A percentile compares a stretch with the other conserved stretches of the same genome.
Evolutionary conservation across 2,113 vertebrate genomes (phyloP).

Genomic region (Capricornis sumatraensis): DNA sequence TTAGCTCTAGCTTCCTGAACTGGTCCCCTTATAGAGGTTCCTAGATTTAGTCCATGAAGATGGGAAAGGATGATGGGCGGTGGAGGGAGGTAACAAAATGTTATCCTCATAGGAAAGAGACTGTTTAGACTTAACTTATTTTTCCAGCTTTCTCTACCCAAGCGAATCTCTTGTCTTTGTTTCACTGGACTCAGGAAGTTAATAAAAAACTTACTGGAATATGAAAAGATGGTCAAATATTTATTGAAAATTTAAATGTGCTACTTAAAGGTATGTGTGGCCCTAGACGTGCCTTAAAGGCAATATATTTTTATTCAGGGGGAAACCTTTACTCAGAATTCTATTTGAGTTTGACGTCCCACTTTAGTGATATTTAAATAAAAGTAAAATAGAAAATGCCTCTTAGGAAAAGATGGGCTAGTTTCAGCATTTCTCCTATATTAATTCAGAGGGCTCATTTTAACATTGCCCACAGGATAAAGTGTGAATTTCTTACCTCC

Average conservation of each 20-base stretch:
- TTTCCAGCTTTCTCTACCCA: background rate
- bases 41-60: background rate
- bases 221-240: constrained; percentile 14
- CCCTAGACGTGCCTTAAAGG: background rate
- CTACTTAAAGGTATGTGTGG: background rate
- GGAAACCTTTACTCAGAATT: background rate
- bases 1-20: background rate
- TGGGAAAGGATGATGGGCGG: fast-evolving
- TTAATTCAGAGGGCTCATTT: constrained; percentile 12
- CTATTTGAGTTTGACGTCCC: background rate
- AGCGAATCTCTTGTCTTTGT: background rate
- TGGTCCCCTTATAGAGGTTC: background rate
- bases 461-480: background rate
- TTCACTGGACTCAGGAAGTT: background rate
- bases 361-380: constrained; percentile 5
- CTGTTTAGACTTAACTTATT: background rate
- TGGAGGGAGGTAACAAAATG: background rate
- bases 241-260: constrained; percentile 28
- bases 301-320: background rate
- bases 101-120: background rate
- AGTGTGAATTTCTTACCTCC: background rate
- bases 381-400: constrained; percentile 3
- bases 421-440: background rate
- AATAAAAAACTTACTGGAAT: background rate
- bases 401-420: constrained; percentile 26